Conservation (phyloP, 2,797 vertebrate species). For the Propithecus deckenii region DNA sequence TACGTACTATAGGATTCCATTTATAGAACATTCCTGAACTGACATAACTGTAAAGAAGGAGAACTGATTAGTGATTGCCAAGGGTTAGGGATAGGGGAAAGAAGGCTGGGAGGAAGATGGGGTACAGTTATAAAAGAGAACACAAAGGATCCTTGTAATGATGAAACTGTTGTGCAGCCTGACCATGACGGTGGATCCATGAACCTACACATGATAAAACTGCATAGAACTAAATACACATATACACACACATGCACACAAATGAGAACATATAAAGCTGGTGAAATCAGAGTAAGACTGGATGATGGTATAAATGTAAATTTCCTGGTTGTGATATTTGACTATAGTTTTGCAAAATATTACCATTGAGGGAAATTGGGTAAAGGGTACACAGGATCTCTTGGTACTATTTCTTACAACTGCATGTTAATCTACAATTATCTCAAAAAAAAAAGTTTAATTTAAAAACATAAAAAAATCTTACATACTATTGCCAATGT, state of each 20-base stretch:
- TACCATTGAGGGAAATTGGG: not conserved
- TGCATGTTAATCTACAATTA: not conserved
- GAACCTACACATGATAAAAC: not conserved
- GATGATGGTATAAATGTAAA: not conserved
- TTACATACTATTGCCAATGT: not conserved
- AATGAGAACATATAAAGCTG: not conserved
- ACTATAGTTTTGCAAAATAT: not conserved
- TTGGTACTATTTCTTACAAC: conserved; percentile 5
- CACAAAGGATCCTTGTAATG: not conserved
- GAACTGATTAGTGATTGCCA: not conserved
- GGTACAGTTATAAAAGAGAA: not conserved
- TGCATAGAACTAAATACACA: not conserved
- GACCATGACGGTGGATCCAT: not conserved
- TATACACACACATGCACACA: not conserved
- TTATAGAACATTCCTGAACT: not conserved
- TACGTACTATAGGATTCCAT: not conserved
- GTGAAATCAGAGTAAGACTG: not conserved
- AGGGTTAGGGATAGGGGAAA: not conserved
- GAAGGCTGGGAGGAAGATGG: not conserved
- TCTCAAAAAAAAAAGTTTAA: conserved; percentile 38
- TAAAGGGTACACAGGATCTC: not conserved
- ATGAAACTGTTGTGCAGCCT: not conserved
- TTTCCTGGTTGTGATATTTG: not conserved
- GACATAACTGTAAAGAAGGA: not conserved
- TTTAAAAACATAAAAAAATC: not conserved